Base-by-base conservation (phyloP, 2,797 vertebrate species). In the Poecile montanus region DNA sequence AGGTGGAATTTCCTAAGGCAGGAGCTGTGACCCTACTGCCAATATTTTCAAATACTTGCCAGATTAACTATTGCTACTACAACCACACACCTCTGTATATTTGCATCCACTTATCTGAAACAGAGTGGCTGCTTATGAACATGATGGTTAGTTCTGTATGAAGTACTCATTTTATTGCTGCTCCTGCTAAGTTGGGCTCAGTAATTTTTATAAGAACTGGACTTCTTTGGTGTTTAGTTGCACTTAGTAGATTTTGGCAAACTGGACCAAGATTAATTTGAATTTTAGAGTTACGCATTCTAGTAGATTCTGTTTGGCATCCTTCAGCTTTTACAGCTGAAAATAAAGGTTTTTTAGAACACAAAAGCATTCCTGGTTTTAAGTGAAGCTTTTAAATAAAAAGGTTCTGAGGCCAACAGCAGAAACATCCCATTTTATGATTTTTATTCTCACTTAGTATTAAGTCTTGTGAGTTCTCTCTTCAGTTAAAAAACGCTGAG, bases 51-150 rank as follows among this genome's bases (percentile, higher is more conserved):
- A 53, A 36, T 65, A 53, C 11, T 68, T 79, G 3, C 9, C 7
- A 26, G 11, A 21, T 66, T 13, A 30, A 1, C 25, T 73, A 1
- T 58, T 0, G 1, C 36, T 81, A 7, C 34, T 57, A 6, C 10
- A 48, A 8, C 27, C 6, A 11, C 4, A 5, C 4, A 5, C 6
- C 17, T 47, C 13, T 40, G 1, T 45, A 10, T 34, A 60, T 78
- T 74, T 67, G 32, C 14, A n/a, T 56, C 32, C 6, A 4, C 2
- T 2, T 73, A 27, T 63, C 20, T 60, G 42, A 42, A 77, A 57
- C 4, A 34, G 36, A 75, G 21, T 51, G 56, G 25, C 19, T 73
- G 17, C 25, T 75, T 72, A 23, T 26, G 58, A 62, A 15, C 32
- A 17, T 2, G 1, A 2, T 29, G 12, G 27, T 77, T 1, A 10